phyloP scores from a whole-genome alignment of 2,888 invertebrate genomes.

The Rhingia campestris region DNA sequence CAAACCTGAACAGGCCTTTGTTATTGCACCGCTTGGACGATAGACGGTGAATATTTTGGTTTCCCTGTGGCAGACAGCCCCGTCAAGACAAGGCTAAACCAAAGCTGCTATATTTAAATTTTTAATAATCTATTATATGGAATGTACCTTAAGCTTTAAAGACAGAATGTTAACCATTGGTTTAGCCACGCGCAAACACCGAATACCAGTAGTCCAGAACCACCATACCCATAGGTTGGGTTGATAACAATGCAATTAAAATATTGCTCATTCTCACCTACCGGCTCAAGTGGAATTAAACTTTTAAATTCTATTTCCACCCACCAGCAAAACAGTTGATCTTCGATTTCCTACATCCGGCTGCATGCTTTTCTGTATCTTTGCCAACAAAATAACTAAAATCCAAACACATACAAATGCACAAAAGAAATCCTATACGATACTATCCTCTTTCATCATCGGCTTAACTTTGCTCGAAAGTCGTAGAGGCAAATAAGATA shows the following conservation, averaged over 20 bases:
- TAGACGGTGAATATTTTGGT: too few species aligned
- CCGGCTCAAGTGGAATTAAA: conserved; percentile 53
- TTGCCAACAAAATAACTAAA: conserved; percentile 7
- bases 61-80: too few species aligned
- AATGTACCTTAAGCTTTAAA: too few species aligned
- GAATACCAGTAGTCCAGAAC: too few species aligned
- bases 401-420: conserved; percentile 17
- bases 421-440: conserved; percentile 39
- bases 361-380: background rate
- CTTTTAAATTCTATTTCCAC: conserved; percentile 47
- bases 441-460: conserved; percentile 14
- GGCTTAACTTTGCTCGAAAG: conserved; percentile 2
- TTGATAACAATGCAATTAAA: background rate
- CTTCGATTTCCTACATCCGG: conserved; percentile 32
- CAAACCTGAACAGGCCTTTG: too few species aligned
- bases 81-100: too few species aligned
- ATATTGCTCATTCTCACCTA: conserved; percentile 5
- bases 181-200: too few species aligned
- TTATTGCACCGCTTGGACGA: too few species aligned
- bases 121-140: too few species aligned
- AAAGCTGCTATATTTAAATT: too few species aligned
- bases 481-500: background rate
- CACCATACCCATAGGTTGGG: too few species aligned
- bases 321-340: conserved; percentile 14
- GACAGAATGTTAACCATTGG: too few species aligned